Base-by-base conservation (phyloP, 2,888 invertebrate species). In the Polydrusus pterygomalis region DNA sequence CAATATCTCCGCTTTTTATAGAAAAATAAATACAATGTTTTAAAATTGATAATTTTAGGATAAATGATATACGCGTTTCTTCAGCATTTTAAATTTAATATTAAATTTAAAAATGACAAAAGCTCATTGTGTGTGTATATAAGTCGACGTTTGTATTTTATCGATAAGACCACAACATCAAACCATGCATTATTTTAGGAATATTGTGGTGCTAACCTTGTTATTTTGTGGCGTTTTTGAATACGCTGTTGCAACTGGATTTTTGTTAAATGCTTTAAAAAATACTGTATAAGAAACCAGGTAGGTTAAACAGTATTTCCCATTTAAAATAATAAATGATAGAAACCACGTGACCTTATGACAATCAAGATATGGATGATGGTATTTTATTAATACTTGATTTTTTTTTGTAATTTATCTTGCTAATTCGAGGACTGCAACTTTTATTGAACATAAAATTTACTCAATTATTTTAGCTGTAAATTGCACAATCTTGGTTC, bases 401-500 rank as follows among this genome's bases (percentile, higher is more conserved):
- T n/a, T n/a, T n/a, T n/a, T n/a, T n/a, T n/a, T n/a, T n/a, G n/a
- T n/a, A n/a, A n/a, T n/a, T n/a, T n/a, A n/a, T n/a, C n/a, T n/a
- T n/a, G 25, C 25, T 25, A 5, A 25, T 25, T 25, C 5, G 5
- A 25, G 25, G 25, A 25, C 34, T 34, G 8, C 8, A 34, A 7
- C 2, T 34, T 43, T n/a, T n/a, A 43, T n/a, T 47, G 17, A 17
- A 25, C 1, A 25, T 25, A 25, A n/a, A n/a, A 17, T 15, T 34
- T 7, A 34, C 8, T 34, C 10, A 6, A 6, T 17, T 30, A 54
- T 54, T 30, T 30, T 30, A 58, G 58, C 10, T 58, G 58, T 58
- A 58, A 58, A 58, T 17, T 58, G 10, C 58, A 58, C 6, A 38
- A 34, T 17, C 0, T 58, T 58, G 58, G 58, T 2, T 58, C 58